phyloP scores from a whole-genome alignment of 2,797 vertebrate species.

The Anomalospiza imberbis region DNA sequence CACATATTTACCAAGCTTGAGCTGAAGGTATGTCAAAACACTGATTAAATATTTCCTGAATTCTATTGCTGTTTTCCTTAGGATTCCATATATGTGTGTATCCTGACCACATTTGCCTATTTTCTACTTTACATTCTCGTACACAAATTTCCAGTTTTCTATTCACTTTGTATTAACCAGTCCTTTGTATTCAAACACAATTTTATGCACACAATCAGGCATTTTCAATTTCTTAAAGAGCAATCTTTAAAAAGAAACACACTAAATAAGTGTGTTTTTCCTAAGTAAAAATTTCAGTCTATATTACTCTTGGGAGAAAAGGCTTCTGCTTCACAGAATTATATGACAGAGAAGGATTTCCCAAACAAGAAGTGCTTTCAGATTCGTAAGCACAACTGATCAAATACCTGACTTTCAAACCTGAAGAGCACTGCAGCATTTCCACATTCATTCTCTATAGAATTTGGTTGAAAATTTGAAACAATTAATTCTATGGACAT shows the following conservation, averaged over 20 bases:
- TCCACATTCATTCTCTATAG: neutral
- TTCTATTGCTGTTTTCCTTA: neutral
- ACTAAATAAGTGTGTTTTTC: neutral
- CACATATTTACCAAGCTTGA: slow-evolving; percentile 41
- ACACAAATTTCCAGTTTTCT: neutral
- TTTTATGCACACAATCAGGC: neutral
- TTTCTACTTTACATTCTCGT: neutral
- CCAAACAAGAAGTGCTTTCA: neutral
- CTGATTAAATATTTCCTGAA: slow-evolving; percentile 16
- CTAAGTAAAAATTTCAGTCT: neutral
- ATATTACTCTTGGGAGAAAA: neutral
- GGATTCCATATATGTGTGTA: neutral
- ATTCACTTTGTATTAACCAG: neutral
- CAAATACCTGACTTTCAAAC: neutral
- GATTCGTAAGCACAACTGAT: neutral
- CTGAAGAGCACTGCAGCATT: neutral
- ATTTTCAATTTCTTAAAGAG: neutral
- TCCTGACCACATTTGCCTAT: neutral
- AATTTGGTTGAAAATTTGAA: neutral
- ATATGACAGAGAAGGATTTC: neutral
- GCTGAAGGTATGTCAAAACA: neutral
- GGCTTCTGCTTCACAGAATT: neutral
- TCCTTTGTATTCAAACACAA: neutral
- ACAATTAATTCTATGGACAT: neutral
- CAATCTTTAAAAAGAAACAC: neutral